Conservation (phyloP, 2,797 vertebrate genomes). For the Tokudaia tokunoshimensis region DNA sequence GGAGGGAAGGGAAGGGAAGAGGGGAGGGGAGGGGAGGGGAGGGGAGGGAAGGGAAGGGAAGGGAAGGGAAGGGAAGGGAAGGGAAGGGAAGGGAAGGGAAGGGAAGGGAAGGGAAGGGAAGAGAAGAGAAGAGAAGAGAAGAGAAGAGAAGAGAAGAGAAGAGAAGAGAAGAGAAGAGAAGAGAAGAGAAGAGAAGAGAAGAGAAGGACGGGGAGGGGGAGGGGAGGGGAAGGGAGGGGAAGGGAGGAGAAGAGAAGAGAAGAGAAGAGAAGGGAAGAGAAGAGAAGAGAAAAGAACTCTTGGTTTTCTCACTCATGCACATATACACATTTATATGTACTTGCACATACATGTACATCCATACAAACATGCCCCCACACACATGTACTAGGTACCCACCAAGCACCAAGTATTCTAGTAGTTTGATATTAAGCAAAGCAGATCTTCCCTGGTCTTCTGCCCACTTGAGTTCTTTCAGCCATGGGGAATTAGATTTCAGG, state of each 20-base stretch:
- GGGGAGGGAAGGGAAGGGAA: fast-evolving
- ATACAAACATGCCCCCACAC: neutral
- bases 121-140: too few species aligned
- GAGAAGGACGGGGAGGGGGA: too few species aligned
- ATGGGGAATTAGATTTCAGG: slow-evolving; percentile 5
- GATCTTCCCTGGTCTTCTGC: neutral
- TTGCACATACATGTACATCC: neutral
- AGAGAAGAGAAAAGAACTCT: neutral
- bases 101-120: fast-evolving
- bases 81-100: fast-evolving
- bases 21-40: too few species aligned
- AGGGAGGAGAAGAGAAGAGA: neutral
- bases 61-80: too few species aligned
- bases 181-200: neutral
- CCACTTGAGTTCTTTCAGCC: neutral
- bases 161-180: fast-evolving
- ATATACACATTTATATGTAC: neutral
- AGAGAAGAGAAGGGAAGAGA: fast-evolving
- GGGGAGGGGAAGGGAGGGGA: fast-evolving
- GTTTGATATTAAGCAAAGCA: neutral
- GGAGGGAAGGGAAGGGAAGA: fast-evolving
- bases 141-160: too few species aligned
- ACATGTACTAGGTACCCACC: neutral
- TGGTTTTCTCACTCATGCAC: neutral
- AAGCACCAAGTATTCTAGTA: neutral